Conservation (phyloP, 2,888 invertebrate species). For the Pheosia gnoma region DNA sequence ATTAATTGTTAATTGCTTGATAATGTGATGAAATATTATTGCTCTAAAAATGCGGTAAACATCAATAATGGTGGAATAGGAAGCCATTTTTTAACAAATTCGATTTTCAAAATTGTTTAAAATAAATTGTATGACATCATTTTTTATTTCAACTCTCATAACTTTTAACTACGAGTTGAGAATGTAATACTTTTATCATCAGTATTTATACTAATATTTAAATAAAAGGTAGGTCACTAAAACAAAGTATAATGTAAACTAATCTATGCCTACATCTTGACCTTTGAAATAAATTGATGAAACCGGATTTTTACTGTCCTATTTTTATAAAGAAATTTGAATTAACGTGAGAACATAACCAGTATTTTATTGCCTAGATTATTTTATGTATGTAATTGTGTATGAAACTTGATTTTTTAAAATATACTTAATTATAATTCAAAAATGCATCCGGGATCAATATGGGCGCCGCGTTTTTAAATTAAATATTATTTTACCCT, state of each 20-base stretch:
- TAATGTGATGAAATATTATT: no score
- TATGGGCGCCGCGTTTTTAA: no score
- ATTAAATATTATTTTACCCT: no score
- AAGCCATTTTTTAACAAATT: no score
- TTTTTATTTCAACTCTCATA: neutral
- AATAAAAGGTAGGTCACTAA: constrained; percentile 3
- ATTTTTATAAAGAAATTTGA: constrained; percentile 1
- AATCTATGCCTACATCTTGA: neutral
- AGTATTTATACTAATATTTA: neutral
- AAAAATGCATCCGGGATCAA: no score
- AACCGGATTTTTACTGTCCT: neutral
- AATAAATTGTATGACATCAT: neutral
- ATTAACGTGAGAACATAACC: neutral
- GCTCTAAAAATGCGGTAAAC: no score
- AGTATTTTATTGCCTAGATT: neutral
- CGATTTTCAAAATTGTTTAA: neutral
- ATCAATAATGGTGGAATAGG: no score
- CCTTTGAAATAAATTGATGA: neutral
- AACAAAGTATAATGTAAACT: neutral
- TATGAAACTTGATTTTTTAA: neutral
- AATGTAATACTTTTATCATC: neutral
- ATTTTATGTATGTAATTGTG: neutral
- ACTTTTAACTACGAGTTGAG: neutral
- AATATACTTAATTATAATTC: neutral
- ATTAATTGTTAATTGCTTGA: no score